Evolutionary conservation across 2,113 vertebrate species (phyloP).

Genomic region (Axis porcinus): DNA sequence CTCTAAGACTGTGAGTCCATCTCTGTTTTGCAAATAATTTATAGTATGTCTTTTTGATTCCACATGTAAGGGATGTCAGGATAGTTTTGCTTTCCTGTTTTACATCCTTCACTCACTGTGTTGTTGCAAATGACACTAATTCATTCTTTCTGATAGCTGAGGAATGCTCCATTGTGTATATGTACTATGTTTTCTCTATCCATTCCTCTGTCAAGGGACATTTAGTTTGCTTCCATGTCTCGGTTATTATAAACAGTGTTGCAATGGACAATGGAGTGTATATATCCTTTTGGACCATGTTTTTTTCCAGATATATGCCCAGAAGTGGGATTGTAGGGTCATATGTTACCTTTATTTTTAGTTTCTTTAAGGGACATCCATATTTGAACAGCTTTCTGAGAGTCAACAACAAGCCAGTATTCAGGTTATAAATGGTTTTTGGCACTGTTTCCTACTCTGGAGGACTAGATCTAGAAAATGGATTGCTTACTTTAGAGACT

Average conservation of each 20-base stretch:
- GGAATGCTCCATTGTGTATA: background rate
- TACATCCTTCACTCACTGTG: background rate
- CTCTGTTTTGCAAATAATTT: background rate
- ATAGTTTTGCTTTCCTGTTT: background rate
- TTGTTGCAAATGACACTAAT: background rate
- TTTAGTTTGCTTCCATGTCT: background rate
- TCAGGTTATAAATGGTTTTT: too few relatives aligned
- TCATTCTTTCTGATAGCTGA: background rate
- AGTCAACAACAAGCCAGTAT: background rate
- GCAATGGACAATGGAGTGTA: background rate
- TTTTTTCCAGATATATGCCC: background rate
- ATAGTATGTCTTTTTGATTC: background rate
- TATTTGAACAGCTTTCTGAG: background rate
- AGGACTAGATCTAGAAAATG: background rate
- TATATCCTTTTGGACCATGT: background rate
- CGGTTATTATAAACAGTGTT: background rate
- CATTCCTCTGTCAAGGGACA: background rate
- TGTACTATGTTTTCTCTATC: background rate
- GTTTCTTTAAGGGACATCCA: background rate
- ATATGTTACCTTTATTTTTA: background rate
- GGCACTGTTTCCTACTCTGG: rapidly evolving
- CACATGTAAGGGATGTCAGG: background rate
- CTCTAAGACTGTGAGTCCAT: background rate
- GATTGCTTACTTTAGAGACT: background rate
- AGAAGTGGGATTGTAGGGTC: background rate